Evolutionary conservation across 2,888 invertebrate species (phyloP).

Genomic region (Apamea anceps): DNA sequence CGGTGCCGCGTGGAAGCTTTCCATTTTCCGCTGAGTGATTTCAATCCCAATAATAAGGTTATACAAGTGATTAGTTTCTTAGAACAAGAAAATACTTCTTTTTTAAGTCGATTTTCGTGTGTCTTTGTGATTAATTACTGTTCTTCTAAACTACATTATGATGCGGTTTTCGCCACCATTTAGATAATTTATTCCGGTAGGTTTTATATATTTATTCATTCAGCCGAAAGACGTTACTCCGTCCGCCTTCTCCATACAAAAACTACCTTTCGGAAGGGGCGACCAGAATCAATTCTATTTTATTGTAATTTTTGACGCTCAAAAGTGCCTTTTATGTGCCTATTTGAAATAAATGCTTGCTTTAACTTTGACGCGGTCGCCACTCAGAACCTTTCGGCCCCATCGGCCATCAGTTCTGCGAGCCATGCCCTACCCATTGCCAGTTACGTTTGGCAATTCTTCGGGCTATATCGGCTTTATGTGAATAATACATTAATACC

Average conservation of each 20-base stretch:
- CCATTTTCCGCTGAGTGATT: neutral
- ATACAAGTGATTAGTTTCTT: no score
- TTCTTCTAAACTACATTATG: neutral
- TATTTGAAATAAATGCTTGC: no score
- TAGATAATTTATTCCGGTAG: no score
- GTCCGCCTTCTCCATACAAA: no score
- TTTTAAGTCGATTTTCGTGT: neutral
- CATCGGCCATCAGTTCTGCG: neutral
- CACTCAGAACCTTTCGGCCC: neutral
- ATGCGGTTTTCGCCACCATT: no score
- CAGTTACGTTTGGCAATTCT: neutral
- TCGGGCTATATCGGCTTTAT: neutral
- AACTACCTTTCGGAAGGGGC: no score
- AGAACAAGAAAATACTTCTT: no score
- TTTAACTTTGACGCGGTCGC: neutral
- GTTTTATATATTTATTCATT: neutral
- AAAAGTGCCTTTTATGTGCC: no score
- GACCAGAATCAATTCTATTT: no score
- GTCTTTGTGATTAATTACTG: neutral
- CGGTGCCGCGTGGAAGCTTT: neutral
- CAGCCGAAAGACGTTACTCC: neutral
- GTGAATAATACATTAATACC: neutral
- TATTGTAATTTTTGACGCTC: no score
- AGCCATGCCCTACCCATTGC: neutral
- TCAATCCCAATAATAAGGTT: neutral